Conservation (phyloP, 2,888 invertebrate genomes). For the Uloborus plumipes region DNA sequence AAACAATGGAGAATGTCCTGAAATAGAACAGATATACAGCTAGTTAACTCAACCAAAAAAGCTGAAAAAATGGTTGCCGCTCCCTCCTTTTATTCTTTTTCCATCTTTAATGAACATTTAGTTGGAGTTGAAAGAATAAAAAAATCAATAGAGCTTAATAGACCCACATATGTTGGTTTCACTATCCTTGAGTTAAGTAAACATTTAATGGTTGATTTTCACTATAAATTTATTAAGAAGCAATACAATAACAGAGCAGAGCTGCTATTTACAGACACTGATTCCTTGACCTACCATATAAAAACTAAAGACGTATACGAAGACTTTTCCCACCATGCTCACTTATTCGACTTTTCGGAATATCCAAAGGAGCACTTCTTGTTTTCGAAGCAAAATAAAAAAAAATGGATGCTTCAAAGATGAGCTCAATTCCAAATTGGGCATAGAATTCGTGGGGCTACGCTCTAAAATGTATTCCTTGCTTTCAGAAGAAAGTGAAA, state of each 20-base stretch:
- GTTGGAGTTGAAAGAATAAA: constrained; percentile 1
- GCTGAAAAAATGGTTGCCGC: constrained; percentile 9
- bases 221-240: constrained; percentile 63
- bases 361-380: background rate
- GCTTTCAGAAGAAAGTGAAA: background rate
- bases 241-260: constrained; percentile 64
- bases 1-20: constrained; percentile 72
- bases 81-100: constrained; percentile 61
- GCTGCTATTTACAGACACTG: constrained; percentile 69
- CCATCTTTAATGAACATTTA: constrained; percentile 67
- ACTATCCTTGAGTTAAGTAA: constrained; percentile 68
- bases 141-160: constrained; percentile 46
- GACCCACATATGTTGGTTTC: constrained; percentile 67
- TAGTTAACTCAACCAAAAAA: constrained; percentile 60
- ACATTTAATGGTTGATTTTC: constrained; percentile 66
- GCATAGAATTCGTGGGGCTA: constrained; percentile 11
- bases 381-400: background rate
- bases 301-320: constrained; percentile 1
- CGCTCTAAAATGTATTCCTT: constrained; percentile 9
- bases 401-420: constrained; percentile 11
- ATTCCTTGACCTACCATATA: constrained; percentile 45
- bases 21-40: constrained; percentile 68
- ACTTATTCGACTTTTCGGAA: constrained; percentile 12
- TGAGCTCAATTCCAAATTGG: background rate
- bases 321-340: background rate